Percentiles rank a stretch among this genome's conserved stretches.
Conservation (phyloP, 2,888 invertebrate genomes). For the Ypsolopha sequella region DNA sequence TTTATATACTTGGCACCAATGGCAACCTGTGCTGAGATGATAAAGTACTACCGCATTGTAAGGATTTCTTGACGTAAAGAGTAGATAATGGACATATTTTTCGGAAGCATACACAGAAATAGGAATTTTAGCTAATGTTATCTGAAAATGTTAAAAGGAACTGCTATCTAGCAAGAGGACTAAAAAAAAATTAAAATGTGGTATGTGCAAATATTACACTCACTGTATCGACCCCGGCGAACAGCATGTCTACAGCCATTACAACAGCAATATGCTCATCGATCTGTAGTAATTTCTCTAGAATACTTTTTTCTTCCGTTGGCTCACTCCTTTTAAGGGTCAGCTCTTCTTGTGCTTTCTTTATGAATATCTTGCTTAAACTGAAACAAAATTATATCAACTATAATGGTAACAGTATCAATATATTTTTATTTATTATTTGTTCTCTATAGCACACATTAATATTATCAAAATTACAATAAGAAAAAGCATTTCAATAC, state of each 20-base stretch:
- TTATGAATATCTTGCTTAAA: constrained; percentile 23
- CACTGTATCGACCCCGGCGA: constrained; percentile 79
- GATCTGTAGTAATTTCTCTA: constrained; percentile 72
- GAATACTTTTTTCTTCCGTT: constrained; percentile 59
- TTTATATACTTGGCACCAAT: too few species aligned
- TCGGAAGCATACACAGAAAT: too few species aligned
- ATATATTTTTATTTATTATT: too few species aligned
- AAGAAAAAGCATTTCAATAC: too few species aligned
- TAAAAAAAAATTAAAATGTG: too few species aligned
- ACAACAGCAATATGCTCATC: constrained; percentile 71
- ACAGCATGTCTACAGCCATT: constrained; percentile 76
- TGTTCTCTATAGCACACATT: too few species aligned
- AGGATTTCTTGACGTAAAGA: background rate
- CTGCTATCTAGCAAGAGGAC: too few species aligned
- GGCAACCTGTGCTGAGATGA: too few species aligned
- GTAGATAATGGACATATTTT: too few species aligned
- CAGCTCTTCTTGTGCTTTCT: constrained; percentile 25
- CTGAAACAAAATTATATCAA: constrained; percentile 14
- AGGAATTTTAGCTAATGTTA: too few species aligned
- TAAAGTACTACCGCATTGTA: constrained; percentile 34
- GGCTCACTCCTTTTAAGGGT: constrained; percentile 16
- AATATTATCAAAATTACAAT: too few species aligned
- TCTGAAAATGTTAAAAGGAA: background rate
- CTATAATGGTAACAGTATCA: too few species aligned
- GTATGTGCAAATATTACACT: constrained; percentile 9